A percentile compares a stretch with the other conserved stretches of the same genome.
Evolutionary conservation across 2,797 vertebrate genomes (phyloP).

Genomic region (Sebastes vulpes): DNA sequence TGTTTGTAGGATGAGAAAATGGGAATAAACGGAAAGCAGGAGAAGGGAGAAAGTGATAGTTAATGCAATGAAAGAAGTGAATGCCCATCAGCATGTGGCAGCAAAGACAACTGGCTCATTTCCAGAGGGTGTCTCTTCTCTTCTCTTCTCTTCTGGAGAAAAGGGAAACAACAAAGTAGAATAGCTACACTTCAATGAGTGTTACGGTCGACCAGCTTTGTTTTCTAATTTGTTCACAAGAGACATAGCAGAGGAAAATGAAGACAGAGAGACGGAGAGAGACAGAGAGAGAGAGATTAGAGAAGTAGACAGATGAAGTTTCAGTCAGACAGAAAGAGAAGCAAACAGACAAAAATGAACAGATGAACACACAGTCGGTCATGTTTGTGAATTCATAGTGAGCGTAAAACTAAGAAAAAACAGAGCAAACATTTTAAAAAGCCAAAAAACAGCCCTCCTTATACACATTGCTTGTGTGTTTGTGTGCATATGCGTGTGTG

Average conservation of each 20-base stretch:
- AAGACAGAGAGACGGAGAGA: neutral
- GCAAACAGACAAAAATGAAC: slow-evolving; percentile 4
- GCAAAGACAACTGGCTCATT: neutral
- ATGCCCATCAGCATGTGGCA: neutral
- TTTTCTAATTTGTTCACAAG: slow-evolving; percentile 41
- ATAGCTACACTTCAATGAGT: slow-evolving; percentile 7
- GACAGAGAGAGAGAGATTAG: neutral
- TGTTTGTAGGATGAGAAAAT: neutral
- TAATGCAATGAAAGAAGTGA: neutral
- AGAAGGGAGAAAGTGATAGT: neutral
- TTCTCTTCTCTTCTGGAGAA: neutral
- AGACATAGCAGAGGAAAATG: neutral
- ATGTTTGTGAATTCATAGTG: neutral
- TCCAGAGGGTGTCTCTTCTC: neutral
- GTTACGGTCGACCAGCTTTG: slow-evolving; percentile 15
- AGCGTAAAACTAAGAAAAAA: neutral
- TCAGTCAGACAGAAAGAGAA: neutral
- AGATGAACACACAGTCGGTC: neutral
- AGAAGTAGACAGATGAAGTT: neutral
- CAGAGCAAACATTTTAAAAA: neutral
- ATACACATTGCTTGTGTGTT: neutral
- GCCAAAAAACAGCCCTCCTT: neutral
- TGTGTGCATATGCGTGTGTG: neutral
- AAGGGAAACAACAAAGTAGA: slow-evolving; percentile 1
- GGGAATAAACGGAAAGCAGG: neutral